phyloP scores from a whole-genome alignment of 37 sponge, comb jelly and placozoan species.

The Beroe ovata region DNA sequence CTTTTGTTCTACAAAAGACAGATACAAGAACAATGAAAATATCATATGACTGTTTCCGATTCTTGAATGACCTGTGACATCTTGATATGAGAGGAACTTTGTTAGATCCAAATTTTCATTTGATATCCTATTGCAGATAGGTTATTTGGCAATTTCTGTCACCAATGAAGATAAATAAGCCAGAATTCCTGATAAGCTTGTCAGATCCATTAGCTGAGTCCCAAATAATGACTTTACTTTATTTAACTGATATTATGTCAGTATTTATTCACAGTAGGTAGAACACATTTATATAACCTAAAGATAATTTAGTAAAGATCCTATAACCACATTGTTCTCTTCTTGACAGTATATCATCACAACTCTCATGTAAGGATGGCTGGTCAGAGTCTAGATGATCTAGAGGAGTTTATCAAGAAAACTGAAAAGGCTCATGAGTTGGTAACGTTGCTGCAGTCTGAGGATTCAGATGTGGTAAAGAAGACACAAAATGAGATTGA shows the following conservation, averaged over 20 bases:
- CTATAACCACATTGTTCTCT: neutral
- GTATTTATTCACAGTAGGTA: too few species aligned
- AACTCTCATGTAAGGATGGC: neutral
- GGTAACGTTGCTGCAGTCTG: slow-evolving; percentile 10
- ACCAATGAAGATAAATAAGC: too few species aligned
- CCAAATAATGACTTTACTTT: too few species aligned
- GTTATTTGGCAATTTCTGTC: too few species aligned
- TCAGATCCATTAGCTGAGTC: too few species aligned
- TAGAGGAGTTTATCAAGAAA: slow-evolving; percentile 45
- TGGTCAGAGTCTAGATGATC: neutral
- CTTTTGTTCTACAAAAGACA: slow-evolving; percentile 32
- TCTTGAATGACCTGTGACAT: slow-evolving; percentile 8
- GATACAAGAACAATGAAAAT: slow-evolving; percentile 36
- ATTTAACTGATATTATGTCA: too few species aligned
- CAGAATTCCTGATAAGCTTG: too few species aligned
- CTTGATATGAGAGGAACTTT: too few species aligned
- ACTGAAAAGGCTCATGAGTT: slow-evolving; percentile 60
- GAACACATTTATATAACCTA: neutral
- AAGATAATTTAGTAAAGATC: too few species aligned
- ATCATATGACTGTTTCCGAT: slow-evolving; percentile 51
- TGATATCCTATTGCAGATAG: too few species aligned
- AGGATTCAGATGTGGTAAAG: slow-evolving; percentile 25
- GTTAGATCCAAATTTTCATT: too few species aligned
- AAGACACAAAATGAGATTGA: slow-evolving; percentile 42
- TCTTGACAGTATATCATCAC: too few species aligned